phyloP scores from a whole-genome alignment of 2,797 vertebrate species.

The Thunnus albacares region DNA sequence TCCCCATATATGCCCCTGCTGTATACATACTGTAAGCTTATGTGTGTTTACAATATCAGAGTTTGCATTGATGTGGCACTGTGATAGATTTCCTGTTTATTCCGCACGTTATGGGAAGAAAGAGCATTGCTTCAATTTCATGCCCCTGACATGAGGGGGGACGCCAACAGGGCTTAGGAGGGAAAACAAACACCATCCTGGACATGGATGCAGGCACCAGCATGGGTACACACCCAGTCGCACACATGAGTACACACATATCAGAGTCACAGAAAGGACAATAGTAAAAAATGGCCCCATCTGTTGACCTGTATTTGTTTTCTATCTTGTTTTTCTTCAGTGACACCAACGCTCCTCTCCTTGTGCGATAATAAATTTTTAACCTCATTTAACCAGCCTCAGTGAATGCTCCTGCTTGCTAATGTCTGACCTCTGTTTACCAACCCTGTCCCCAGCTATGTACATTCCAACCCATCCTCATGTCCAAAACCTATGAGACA shows the following conservation, averaged over 20 bases:
- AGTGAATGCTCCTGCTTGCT: conserved; percentile 23
- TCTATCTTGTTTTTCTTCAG: conserved; percentile 16
- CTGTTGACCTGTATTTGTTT: conserved; percentile 54
- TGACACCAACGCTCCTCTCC: neutral
- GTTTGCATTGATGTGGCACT: conserved; percentile 61
- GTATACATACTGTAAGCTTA: conserved; percentile 54
- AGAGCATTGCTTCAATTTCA: conserved; percentile 60
- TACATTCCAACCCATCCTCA: conserved; percentile 21
- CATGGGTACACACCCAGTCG: neutral
- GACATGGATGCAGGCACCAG: conserved; percentile 36
- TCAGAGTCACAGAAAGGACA: conserved; percentile 40
- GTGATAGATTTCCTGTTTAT: conserved; percentile 82
- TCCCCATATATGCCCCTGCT: conserved; percentile 45
- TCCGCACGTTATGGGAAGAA: conserved; percentile 62
- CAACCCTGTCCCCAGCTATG: conserved; percentile 8
- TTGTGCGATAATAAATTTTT: conserved; percentile 51
- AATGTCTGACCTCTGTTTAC: conserved; percentile 45
- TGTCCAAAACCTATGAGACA: conserved; percentile 42
- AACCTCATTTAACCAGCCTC: conserved; percentile 49
- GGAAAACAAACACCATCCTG: conserved; percentile 65
- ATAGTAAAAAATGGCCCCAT: conserved; percentile 17
- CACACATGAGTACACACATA: conserved; percentile 10
- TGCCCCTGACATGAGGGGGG: conserved; percentile 43
- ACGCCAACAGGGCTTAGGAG: conserved; percentile 45
- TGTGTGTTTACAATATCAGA: conserved; percentile 69